A percentile compares a stretch with the other conserved stretches of the same genome.
phyloP scores from a whole-genome alignment of 2,797 vertebrate genomes.

The Chromis chromis region DNA sequence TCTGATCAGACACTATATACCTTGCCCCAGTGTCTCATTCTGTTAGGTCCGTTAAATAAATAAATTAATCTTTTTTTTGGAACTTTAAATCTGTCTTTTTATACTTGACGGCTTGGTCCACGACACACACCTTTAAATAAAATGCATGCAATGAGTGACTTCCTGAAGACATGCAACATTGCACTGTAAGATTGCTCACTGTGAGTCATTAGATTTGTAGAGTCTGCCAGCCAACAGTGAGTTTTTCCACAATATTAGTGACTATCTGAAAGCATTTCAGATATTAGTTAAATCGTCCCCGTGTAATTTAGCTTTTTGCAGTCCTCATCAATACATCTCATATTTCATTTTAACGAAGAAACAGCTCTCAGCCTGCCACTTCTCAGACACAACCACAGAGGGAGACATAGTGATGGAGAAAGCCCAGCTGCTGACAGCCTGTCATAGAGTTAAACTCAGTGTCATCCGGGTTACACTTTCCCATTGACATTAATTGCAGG shows the following conservation, averaged over 20 bases:
- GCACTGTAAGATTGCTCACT: too few species aligned
- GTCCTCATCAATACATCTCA: constrained; percentile 1
- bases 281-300: background rate
- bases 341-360: background rate
- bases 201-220: too few species aligned
- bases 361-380: background rate
- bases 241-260: background rate
- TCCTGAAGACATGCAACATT: too few species aligned
- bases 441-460: constrained; percentile 73
- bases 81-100: too few species aligned
- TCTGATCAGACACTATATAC: too few species aligned
- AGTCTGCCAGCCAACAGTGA: too few species aligned
- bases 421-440: constrained; percentile 61
- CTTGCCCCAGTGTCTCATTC: too few species aligned
- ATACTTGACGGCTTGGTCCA: too few species aligned
- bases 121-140: too few species aligned
- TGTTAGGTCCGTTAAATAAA: too few species aligned
- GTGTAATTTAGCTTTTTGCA: background rate
- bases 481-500: constrained; percentile 80
- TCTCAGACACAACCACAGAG: constrained; percentile 36
- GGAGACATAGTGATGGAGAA: constrained; percentile 46
- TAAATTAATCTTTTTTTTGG: too few species aligned
- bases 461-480: constrained; percentile 64
- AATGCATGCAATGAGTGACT: too few species aligned
- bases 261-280: background rate